A percentile compares a stretch with the other conserved stretches of the same genome.
These are phyloP conservation scores for Alca torda DNA, from an alignment of 2,797 vertebrate genomes.

Conservation along the genomic window DNA sequence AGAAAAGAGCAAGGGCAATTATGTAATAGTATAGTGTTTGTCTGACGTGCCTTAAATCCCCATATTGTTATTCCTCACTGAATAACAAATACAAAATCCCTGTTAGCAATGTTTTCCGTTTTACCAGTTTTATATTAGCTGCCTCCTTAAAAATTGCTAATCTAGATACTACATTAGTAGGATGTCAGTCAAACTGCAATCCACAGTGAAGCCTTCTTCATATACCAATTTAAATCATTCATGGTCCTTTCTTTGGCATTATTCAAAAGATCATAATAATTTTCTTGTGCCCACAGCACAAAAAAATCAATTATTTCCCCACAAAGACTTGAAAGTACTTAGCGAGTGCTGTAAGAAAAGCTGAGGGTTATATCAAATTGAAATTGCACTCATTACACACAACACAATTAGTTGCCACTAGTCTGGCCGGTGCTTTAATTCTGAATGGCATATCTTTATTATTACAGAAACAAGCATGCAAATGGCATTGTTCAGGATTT, in stretches of 20 bases:
- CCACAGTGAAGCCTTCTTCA: conserved; percentile 93
- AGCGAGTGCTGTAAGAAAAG: conserved; percentile 97
- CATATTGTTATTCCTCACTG: conserved; percentile 72
- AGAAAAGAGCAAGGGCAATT: conserved; percentile 73
- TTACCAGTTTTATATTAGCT: conserved; percentile 78
- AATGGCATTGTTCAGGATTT: conserved; percentile 99
- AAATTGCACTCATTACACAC: conserved; percentile 99
- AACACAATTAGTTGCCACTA: conserved; percentile 99
- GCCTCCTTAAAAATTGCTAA: conserved; percentile 91
- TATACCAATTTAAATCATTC: conserved; percentile 99
- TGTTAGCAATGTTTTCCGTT: conserved; percentile 76
- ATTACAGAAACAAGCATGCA: conserved; percentile 99
- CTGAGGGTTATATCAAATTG: conserved; percentile 99
- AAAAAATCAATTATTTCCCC: conserved; percentile 99
- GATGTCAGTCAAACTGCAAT: conserved; percentile 96
- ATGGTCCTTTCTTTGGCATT: conserved; percentile 99
- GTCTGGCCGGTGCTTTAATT: conserved; percentile 99
- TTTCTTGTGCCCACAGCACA: conserved; percentile 99
- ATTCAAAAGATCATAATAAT: conserved; percentile 99
- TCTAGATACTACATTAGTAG: conserved; percentile 92
- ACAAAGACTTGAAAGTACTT: conserved; percentile 99
- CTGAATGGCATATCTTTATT: conserved; percentile 99
- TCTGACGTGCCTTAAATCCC: conserved; percentile 73
- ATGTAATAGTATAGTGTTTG: conserved; percentile 75
- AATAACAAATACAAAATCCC: conserved; percentile 75